These are phyloP conservation scores for Acestrorhynchus altus DNA, from an alignment of 2,797 vertebrate genomes.

Conservation along the genomic window DNA sequence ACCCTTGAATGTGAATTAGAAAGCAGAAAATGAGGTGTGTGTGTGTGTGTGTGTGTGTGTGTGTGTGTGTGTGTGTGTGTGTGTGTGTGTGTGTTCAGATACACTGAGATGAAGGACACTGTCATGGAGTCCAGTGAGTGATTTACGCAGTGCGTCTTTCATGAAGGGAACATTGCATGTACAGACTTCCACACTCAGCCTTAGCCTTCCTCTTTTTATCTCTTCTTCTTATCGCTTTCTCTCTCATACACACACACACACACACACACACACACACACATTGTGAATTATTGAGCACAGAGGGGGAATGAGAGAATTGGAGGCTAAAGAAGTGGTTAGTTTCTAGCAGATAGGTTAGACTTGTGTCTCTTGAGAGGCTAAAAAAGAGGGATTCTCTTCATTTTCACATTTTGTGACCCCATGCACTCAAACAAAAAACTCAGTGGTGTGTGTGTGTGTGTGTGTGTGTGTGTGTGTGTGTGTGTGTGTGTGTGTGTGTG, in stretches of 20 bases:
- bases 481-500: neutral
- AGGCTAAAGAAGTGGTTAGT: neutral
- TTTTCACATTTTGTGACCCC: constrained; percentile 11
- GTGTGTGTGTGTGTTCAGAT: neutral
- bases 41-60: neutral
- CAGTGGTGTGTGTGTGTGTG: neutral
- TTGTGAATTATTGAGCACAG: constrained; percentile 10
- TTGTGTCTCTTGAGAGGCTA: constrained; percentile 8
- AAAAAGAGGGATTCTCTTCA: constrained; percentile 5
- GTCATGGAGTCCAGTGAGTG: neutral
- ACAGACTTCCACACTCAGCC: neutral
- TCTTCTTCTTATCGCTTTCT: neutral
- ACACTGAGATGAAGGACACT: neutral
- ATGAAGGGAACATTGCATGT: neutral
- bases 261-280: neutral
- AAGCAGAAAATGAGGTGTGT: neutral
- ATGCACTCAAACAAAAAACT: constrained; percentile 21
- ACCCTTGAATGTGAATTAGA: neutral
- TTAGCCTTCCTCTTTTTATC: neutral
- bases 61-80: neutral
- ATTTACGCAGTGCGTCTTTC: neutral
- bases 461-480: neutral
- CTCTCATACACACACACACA: neutral
- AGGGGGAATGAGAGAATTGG: neutral
- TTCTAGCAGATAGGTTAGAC: neutral